A percentile compares a stretch with the other conserved stretches of the same genome.
Conservation (phyloP, 2,797 vertebrate species). For the Tympanoctomys barrerae region DNA sequence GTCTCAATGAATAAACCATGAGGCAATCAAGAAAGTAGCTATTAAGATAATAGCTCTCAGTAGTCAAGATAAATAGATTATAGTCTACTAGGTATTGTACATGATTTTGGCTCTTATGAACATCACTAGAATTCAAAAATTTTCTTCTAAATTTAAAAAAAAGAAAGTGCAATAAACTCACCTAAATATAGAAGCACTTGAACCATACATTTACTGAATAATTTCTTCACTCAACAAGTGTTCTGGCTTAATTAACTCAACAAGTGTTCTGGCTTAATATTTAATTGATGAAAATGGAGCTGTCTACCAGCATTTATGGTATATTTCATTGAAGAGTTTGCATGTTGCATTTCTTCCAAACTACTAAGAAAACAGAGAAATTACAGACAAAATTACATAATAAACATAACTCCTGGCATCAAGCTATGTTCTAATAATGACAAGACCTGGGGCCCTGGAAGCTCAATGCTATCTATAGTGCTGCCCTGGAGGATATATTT, state of each 20-base stretch:
- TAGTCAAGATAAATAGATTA: background rate
- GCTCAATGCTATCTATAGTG: background rate
- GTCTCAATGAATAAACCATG: background rate
- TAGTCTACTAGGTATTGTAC: rapidly evolving
- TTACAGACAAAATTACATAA: no score
- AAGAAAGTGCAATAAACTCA: background rate
- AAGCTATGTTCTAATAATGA: background rate
- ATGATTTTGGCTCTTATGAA: background rate
- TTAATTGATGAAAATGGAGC: background rate
- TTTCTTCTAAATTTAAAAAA: background rate
- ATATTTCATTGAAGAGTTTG: background rate
- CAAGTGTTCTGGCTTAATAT: background rate
- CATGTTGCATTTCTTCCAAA: background rate
- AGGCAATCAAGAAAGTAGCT: no score
- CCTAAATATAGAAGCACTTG: background rate
- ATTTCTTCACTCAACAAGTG: background rate
- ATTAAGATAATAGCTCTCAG: rapidly evolving
- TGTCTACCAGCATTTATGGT: background rate
- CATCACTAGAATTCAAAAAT: background rate
- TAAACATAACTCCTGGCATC: background rate
- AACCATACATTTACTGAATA: background rate
- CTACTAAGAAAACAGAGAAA: background rate
- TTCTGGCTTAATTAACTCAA: background rate
- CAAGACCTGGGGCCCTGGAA: background rate
- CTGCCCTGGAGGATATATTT: background rate